These are phyloP conservation scores for Carettochelys insculpta DNA, from an alignment of 2,113 vertebrate genomes.

Conservation along the genomic window DNA sequence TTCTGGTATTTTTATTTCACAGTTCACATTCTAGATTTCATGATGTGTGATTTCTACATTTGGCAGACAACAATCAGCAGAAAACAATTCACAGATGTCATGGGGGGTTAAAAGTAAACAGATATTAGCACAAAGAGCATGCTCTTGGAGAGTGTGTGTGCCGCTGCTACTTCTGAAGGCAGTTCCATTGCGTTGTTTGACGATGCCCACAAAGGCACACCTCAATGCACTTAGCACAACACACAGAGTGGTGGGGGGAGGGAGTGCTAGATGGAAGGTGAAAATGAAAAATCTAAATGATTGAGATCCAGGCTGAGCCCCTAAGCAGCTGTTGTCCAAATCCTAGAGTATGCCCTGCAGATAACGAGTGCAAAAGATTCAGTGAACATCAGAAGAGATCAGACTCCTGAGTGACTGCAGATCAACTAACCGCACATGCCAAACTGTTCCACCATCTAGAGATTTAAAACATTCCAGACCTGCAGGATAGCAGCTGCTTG, in stretches of 20 bases:
- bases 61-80: not conserved
- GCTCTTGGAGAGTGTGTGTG: not conserved
- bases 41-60: not conserved
- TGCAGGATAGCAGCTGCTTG: accelerated
- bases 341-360: accelerated
- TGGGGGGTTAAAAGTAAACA: not conserved
- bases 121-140: not conserved
- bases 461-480: not conserved
- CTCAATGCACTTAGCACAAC: not conserved
- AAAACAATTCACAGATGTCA: not conserved
- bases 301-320: not conserved
- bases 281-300: not conserved
- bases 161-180: not conserved
- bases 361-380: not conserved
- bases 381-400: accelerated
- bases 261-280: not conserved
- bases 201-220: not conserved
- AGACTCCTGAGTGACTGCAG: accelerated
- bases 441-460: too few species aligned
- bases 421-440: not conserved
- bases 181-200: not conserved
- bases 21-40: not conserved
- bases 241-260: not conserved
- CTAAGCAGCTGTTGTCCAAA: accelerated
- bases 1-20: not conserved